Evolutionary conservation across 1,140 invertebrate genomes (phyloP), one percentile per base, ranked within the genome.

Genomic region (Procambarus virginalis): DNA sequence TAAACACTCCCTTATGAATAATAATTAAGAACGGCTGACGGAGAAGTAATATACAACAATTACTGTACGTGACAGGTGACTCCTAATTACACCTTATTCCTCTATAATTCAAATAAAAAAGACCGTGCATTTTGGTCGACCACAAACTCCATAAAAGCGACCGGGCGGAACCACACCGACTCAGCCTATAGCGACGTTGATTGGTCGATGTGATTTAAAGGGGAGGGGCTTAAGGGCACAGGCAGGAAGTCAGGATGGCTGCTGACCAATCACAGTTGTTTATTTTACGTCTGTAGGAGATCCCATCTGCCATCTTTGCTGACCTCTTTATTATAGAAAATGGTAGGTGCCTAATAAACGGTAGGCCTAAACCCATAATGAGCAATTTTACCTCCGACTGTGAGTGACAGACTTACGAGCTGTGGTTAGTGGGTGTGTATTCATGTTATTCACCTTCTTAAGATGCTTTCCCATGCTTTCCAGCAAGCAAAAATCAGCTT

Each of bases 231-330:
- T 84, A 77, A 78, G 78, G 85, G 77, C 49, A 78, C 85, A 68
- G 77, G 77, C 85, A 86, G 81, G 70, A 89, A 89, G 79, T 89
- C 51, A 78, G 81, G 81, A 83, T 84, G 87, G 70, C 87, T 89
- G 45, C 87, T 89, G 81, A 89, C 87, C 87, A 89, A 89, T 89
- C 87, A 89, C 80, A 46, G 73, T 75, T 89, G 87, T 84, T 89
- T 89, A 89, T 84, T 60, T 60, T 77, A n/a, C 49, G 87, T 64
- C 87, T 81, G 70, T 46, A 68, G 87, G 87, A 81, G 81, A 51
- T 89, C 80, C 87, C 78, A 89, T 84, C 87, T 89, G 87, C 87
- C 87, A 89, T 89, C 87, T 89, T 89, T 84, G 78, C 87, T 89
- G 81, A 89, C 81, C 87, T 89, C 80, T 89, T 78, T 83, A 89